Evolutionary conservation across 2,888 invertebrate species (phyloP).

Genomic region (Ormyrus nitidulus): DNA sequence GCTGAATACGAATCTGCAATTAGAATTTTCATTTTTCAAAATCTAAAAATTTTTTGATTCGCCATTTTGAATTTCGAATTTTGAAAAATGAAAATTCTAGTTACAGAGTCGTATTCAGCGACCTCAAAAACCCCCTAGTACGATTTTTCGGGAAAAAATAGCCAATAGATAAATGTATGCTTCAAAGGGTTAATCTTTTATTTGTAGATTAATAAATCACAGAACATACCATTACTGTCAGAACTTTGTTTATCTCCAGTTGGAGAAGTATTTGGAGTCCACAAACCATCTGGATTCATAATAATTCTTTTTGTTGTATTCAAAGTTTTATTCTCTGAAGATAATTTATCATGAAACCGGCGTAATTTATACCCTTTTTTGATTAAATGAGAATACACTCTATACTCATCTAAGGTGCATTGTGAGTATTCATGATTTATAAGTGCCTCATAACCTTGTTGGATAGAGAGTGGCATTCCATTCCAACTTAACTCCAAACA

Average conservation of each 20-base stretch:
- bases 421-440: constrained; percentile 68
- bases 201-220: constrained; percentile 10
- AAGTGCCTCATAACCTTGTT: constrained; percentile 81
- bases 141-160: no score
- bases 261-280: constrained; percentile 62
- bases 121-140: no score
- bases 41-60: no score
- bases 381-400: constrained; percentile 79
- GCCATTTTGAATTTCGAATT: no score
- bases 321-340: constrained; percentile 57
- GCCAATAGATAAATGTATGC: no score
- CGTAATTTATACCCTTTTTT: constrained; percentile 79
- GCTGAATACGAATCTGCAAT: no score
- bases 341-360: constrained; percentile 71
- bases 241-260: constrained; percentile 45
- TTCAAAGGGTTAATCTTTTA: constrained; percentile 18
- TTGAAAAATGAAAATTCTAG: no score
- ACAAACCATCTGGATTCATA: constrained; percentile 68
- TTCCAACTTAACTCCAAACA: constrained; percentile 79
- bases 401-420: constrained; percentile 77
- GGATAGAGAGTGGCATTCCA: constrained; percentile 79
- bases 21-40: no score
- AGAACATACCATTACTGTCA: constrained; percentile 40
- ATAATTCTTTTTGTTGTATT: constrained; percentile 67
- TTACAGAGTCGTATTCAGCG: no score